Evolutionary conservation across 2,797 vertebrate species (phyloP).

Genomic region (Novumbra hubbsi): DNA sequence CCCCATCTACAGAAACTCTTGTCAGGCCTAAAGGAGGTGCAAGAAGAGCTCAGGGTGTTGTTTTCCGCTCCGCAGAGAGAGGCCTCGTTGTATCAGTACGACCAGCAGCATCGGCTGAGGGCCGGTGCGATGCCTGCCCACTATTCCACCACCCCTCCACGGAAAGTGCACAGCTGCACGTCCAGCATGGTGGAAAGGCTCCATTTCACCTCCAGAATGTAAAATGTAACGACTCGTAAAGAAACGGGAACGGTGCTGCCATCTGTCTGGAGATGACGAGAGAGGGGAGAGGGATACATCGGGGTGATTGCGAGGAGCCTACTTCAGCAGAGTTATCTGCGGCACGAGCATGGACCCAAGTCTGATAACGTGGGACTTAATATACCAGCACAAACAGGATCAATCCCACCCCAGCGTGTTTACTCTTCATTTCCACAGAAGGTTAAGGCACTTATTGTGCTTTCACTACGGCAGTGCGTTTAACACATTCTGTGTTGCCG

Average conservation of each 20-base stretch:
- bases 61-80: neutral
- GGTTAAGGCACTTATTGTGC: constrained; percentile 23
- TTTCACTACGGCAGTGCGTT: neutral
- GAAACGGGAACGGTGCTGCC: constrained; percentile 42
- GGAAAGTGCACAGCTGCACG: constrained; percentile 23
- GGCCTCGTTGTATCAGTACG: neutral
- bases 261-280: constrained; percentile 42
- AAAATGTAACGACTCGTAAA: constrained; percentile 47
- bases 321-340: constrained; percentile 23
- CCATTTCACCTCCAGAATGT: constrained; percentile 51
- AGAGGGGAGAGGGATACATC: constrained; percentile 8
- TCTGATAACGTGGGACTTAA: constrained; percentile 34
- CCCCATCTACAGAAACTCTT: neutral
- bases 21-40: constrained; percentile 5
- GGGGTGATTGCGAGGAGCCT: constrained; percentile 20
- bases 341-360: constrained; percentile 30
- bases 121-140: neutral
- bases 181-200: constrained; percentile 28
- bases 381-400: constrained; percentile 35
- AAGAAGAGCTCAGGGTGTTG: neutral
- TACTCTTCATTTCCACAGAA: constrained; percentile 41
- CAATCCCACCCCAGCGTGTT: constrained; percentile 28
- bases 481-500: neutral
- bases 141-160: constrained; percentile 13
- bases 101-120: neutral